Conservation (phyloP, 2,113 vertebrate species). For the Osmerus eperlanus region DNA sequence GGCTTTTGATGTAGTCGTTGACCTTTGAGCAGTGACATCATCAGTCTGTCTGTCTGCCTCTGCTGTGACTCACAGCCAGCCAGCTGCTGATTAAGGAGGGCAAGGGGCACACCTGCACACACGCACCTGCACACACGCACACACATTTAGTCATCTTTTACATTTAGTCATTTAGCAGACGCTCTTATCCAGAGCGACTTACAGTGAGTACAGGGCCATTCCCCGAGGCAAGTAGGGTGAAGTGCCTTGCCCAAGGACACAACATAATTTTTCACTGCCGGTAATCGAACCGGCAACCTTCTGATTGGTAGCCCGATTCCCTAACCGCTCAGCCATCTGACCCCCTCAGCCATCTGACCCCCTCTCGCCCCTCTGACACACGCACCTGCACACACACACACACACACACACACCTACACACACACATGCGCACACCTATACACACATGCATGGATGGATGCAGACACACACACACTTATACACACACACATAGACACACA, state of each 20-base stretch:
- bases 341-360: too few species aligned
- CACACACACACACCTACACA: not conserved
- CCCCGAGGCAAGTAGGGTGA: too few species aligned
- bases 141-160: not conserved
- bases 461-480: constrained; percentile 4
- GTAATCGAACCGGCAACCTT: too few species aligned
- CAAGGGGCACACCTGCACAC: constrained; percentile 42
- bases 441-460: not conserved
- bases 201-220: too few species aligned
- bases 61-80: constrained; percentile 44
- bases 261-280: too few species aligned
- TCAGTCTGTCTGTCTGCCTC: constrained; percentile 52
- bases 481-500: not conserved
- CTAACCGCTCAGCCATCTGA: too few species aligned
- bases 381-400: not conserved
- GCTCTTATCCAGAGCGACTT: too few species aligned
- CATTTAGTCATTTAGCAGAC: not conserved
- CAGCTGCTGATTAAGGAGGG: constrained; percentile 53
- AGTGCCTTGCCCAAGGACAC: too few species aligned
- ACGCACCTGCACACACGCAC: constrained; percentile 36
- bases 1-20: too few species aligned
- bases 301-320: too few species aligned
- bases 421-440: not conserved
- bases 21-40: constrained; percentile 32
- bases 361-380: not conserved